Base-by-base conservation (phyloP, 2,888 invertebrate genomes). In the Halocaridina rubra region DNA sequence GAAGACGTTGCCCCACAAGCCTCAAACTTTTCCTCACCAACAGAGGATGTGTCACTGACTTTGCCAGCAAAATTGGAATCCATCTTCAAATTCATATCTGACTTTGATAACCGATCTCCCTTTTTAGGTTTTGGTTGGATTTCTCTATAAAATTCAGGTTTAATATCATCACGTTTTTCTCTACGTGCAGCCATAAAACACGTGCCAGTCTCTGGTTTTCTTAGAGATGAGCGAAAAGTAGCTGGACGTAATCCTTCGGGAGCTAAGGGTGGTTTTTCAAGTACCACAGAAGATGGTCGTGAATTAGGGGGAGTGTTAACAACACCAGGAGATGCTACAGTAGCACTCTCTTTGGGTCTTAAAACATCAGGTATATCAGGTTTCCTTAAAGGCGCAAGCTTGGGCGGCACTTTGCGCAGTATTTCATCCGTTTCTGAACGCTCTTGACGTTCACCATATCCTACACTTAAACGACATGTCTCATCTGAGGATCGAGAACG, bases 351-450 rank as follows among this genome's bases (percentile, higher is more conserved):
- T 29, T 77, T 77, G 13, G 81, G 85, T n/a, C 87, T 81, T 24
- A 85, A 46, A 3, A 87, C 87, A n/a, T 87, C 85, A 22, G 87
- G 87, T 16, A 85, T 87, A 10, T 76, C 80, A 8, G 87, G 85
- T 72, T 87, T 87, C 53, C 79, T 33, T 19, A 86, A 81, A 2
- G 85, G 85, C 16, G 81, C 81, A 22, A 85, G 46, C 27, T 85
- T 85, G 10, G 81, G 81, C 4, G 85, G 81, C 19, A 84, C 84
- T 33, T 79, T 78, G 19, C 84, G 84, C n/a, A 79, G 29, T 7
- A 4, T 46, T 33, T 85, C 85, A 19, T 77, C 64, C 3, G 64
- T 24, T 24, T 85, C 85, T 1, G 64, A 75, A 5, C 64, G 64
- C 16, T 59, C 29, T 19, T 67, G 53, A 24, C 59, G 72, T 32